Evolutionary conservation across 2,113 vertebrate genomes (phyloP), one percentile per base, ranked within the genome.

Genomic region (Otolemur garnettii): DNA sequence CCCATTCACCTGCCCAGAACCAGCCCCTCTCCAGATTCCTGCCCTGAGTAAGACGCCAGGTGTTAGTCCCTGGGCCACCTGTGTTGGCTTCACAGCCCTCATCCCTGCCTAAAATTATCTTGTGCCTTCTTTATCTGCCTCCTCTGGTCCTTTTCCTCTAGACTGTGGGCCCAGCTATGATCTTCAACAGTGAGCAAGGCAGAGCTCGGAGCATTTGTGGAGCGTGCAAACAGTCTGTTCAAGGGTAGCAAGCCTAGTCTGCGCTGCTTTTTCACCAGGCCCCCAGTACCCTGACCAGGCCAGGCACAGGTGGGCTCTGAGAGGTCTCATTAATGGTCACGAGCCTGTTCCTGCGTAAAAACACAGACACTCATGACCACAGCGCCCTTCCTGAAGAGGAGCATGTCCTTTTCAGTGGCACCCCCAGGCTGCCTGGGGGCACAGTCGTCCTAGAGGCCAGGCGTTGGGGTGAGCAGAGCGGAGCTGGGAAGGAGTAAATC

Each of bases 401-500:
- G 0, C 12, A 1, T 8, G 50, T 50, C 35, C 50, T 42, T 59
- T 19, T n/a, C 53, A 22, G 75, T 8, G 5, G 2, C 19, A 55
- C 2, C 1, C 19, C 55, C 57, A 1, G 18, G 14, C 35, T 15
- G 2, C 33, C 42, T 1, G 3, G 0, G 0, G 1, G 11, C 45
- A 15, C 42, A 22, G 22, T 62, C 24, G 60, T 22, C 10, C 22
- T 62, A 10, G 8, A 8, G 69, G n/a, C 69, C 21, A 4, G 10
- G 22, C 71, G 13, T 35, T 11, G 10, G 10, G 38, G 22, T 13
- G 2, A 22, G 2, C 2, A 1, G 35, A 21, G 6, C 24, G 13
- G 38, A 42, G n/a, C 35, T 38, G 12, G 38, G 38, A 24, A 42
- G 22, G 3, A 21, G 69, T 18, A n/a, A 19, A 7, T 50, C 72